Percentiles rank a stretch among this genome's conserved stretches.
These are phyloP conservation scores for Junco hyemalis DNA, from an alignment of 2,113 vertebrate genomes.

Conservation along the genomic window DNA sequence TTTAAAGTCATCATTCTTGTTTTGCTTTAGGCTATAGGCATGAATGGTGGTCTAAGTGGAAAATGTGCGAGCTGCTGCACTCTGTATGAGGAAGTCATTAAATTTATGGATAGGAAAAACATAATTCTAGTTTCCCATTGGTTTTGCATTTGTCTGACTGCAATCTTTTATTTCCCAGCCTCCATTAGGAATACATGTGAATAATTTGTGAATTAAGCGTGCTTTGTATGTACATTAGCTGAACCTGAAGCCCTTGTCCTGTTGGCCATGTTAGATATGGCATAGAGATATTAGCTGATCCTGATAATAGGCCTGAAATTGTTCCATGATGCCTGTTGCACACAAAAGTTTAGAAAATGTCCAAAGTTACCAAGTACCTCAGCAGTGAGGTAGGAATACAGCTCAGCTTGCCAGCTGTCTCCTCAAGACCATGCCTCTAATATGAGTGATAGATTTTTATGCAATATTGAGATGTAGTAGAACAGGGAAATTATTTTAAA, in stretches of 20 bases:
- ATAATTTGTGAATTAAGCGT: background rate
- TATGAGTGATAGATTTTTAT: background rate
- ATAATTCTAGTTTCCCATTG: background rate
- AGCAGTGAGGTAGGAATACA: background rate
- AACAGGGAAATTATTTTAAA: background rate
- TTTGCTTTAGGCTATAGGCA: background rate
- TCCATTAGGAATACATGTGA: background rate
- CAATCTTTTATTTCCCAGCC: background rate
- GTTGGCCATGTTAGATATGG: background rate
- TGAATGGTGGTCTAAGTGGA: background rate
- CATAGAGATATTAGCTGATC: background rate
- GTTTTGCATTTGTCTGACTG: background rate
- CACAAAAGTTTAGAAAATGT: background rate
- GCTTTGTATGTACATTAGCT: background rate
- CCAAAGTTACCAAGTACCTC: background rate
- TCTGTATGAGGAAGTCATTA: background rate
- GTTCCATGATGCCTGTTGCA: background rate
- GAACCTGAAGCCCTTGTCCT: background rate
- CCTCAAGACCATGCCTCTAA: background rate
- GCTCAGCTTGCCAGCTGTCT: background rate
- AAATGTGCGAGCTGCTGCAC: background rate
- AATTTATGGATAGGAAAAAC: background rate
- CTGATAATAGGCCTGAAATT: background rate
- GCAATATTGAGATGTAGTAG: background rate
- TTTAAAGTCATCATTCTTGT: background rate